phyloP scores from a whole-genome alignment of 2,888 invertebrate species.

The Drosophila aldrichi region DNA sequence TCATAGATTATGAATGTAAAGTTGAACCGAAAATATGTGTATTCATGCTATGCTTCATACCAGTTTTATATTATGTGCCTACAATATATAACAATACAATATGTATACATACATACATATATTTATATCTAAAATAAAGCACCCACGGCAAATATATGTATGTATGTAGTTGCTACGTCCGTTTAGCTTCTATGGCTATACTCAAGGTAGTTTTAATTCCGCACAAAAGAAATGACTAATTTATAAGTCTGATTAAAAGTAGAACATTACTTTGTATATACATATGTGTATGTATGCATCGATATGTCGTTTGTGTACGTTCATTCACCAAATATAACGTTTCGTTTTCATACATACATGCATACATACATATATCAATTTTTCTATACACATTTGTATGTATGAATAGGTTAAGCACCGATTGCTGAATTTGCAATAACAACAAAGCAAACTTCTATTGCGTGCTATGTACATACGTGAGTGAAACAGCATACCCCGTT shows the following conservation, averaged over 20 bases:
- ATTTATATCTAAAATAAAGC: not conserved
- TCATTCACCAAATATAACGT: not conserved
- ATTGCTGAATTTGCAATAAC: not conserved
- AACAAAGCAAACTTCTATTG: not conserved
- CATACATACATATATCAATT: not conserved
- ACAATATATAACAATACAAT: too few species aligned
- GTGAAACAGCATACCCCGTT: not conserved
- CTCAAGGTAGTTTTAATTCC: not conserved
- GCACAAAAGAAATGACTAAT: slow-evolving; percentile 15
- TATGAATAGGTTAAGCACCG: not conserved
- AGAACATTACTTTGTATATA: not conserved
- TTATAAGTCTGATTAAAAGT: not conserved
- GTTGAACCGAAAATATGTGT: not conserved
- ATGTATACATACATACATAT: not conserved
- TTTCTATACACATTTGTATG: not conserved
- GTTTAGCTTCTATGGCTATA: not conserved
- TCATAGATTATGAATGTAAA: not conserved
- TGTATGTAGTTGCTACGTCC: not conserved
- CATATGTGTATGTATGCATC: not conserved
- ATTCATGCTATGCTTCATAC: not conserved
- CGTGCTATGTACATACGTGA: not conserved
- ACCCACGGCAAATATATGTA: not conserved
- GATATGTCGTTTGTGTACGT: not conserved
- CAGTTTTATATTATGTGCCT: too few species aligned
- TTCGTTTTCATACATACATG: not conserved